Evolutionary conservation across 1,140 invertebrate genomes (phyloP).

Genomic region (Bombus affinis): DNA sequence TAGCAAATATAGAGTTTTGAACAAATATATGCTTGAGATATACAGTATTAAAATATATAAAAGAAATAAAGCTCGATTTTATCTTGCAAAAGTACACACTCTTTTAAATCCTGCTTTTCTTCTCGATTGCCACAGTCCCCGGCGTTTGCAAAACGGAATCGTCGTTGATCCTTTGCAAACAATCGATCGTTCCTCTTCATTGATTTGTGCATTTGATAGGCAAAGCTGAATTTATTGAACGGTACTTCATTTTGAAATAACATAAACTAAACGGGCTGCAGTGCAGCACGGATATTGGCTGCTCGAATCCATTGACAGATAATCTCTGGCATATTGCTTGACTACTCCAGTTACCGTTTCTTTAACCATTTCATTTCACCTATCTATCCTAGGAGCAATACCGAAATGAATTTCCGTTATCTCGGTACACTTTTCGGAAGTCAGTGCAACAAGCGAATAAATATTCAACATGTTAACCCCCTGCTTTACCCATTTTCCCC

Average conservation of each 20-base stretch:
- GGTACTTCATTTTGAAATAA: not conserved
- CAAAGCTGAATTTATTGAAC: not conserved
- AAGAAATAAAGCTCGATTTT: not conserved
- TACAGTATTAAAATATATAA: not conserved
- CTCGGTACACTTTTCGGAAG: not conserved
- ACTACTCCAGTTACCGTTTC: not conserved
- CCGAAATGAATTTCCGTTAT: not conserved
- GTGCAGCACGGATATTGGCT: not conserved
- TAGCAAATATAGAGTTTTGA: not conserved
- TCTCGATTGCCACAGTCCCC: not conserved
- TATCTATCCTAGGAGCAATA: not conserved
- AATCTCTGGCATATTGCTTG: not conserved
- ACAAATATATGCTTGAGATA: not conserved
- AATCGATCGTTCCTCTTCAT: not conserved
- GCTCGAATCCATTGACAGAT: slow-evolving; percentile 1
- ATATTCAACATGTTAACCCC: not conserved
- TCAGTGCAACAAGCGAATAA: not conserved
- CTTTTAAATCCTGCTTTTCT: not conserved
- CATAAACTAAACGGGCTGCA: not conserved
- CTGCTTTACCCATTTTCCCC: too few species aligned
- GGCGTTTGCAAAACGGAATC: not conserved
- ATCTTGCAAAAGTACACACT: not conserved
- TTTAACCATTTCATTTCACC: not conserved
- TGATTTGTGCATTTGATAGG: not conserved
- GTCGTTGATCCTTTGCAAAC: not conserved